Evolutionary conservation across 2,888 invertebrate species (phyloP).

Genomic region (Hypselothyrea guttata): DNA sequence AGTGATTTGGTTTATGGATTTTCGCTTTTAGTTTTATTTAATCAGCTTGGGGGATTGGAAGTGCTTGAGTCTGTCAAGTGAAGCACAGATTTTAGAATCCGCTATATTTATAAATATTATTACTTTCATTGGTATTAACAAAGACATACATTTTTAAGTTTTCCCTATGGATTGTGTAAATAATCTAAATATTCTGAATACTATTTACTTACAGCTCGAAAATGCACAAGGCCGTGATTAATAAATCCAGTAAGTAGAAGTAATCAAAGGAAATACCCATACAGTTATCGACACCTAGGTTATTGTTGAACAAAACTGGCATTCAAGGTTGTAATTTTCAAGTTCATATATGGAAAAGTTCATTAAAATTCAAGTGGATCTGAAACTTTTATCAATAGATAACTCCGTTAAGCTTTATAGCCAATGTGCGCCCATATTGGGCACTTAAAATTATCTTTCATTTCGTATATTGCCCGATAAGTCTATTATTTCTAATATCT

Average conservation of each 20-base stretch:
- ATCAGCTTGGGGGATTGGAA: slow-evolving; percentile 51
- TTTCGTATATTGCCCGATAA: slow-evolving; percentile 29
- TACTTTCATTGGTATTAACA: background rate
- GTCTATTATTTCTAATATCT: slow-evolving; percentile 6
- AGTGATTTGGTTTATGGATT: slow-evolving; percentile 42
- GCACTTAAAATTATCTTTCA: background rate
- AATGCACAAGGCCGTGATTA: slow-evolving; percentile 73
- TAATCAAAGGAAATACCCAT: no score
- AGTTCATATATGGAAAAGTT: no score
- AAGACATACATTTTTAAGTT: no score
- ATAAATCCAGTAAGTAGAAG: slow-evolving; percentile 77
- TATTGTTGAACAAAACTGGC: no score
- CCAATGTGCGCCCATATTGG: background rate
- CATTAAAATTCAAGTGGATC: background rate
- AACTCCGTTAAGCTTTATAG: background rate
- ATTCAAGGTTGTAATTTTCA: no score
- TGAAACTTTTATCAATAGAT: background rate
- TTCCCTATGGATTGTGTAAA: background rate
- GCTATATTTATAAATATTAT: slow-evolving; percentile 10
- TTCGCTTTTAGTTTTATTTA: slow-evolving; percentile 48
- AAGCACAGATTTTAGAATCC: background rate
- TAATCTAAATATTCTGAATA: background rate
- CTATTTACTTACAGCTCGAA: slow-evolving; percentile 37
- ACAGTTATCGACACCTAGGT: no score
- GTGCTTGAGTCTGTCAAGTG: slow-evolving; percentile 23